Percentiles rank a stretch among this genome's conserved stretches.
Conservation (phyloP, 2,888 invertebrate species). For the Rhaphigaster nebulosa region DNA sequence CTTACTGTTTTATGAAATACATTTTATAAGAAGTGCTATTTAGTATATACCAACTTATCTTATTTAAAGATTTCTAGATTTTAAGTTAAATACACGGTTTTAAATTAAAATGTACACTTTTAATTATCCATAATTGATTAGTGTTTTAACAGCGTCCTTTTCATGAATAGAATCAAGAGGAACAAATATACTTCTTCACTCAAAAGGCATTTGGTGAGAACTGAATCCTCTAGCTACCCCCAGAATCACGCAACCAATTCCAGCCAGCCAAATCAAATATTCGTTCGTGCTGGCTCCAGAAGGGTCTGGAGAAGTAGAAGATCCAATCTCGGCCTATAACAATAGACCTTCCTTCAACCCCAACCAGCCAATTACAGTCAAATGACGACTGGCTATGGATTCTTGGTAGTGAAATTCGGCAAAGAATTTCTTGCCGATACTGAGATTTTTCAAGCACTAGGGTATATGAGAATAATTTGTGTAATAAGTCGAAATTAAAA, state of each 20-base stretch:
- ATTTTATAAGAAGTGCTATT: too few relatives aligned
- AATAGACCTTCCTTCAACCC: conserved; percentile 43
- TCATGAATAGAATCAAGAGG: neutral
- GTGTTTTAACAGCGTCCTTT: neutral
- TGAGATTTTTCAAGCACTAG: neutral
- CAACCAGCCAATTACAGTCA: conserved; percentile 6
- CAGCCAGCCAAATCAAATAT: conserved; percentile 32
- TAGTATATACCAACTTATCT: too few relatives aligned
- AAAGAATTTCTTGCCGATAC: neutral
- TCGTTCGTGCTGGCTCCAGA: conserved; percentile 39
- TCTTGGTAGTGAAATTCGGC: neutral
- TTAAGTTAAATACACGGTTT: too few relatives aligned
- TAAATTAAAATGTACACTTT: too few relatives aligned
- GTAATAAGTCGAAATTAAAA: too few relatives aligned
- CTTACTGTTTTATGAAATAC: too few relatives aligned
- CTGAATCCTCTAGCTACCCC: neutral
- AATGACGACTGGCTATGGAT: neutral
- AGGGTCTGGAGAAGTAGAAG: conserved; percentile 9
- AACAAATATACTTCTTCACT: conserved; percentile 17
- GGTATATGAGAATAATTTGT: too few relatives aligned
- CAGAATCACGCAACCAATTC: conserved; percentile 25
- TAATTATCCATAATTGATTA: neutral
- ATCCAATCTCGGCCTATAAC: conserved; percentile 44
- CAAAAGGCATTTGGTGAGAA: neutral
- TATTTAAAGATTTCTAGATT: too few relatives aligned